Evolutionary conservation across 2,888 invertebrate species (phyloP), one percentile per base, ranked within the genome.

Genomic region (Lagria hirta): DNA sequence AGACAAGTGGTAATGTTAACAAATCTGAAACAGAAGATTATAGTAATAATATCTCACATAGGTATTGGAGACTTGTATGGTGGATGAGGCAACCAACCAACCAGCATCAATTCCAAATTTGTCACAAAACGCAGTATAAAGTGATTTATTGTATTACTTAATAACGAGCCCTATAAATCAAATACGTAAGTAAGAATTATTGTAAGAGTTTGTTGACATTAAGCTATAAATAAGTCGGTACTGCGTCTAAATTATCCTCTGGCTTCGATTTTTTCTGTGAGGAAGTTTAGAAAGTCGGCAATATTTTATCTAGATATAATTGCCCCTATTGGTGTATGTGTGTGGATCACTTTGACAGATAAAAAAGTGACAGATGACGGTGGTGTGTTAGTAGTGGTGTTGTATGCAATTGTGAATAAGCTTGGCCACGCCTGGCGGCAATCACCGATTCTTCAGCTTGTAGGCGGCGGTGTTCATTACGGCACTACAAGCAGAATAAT

Each of bases 381-480:
- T 45, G 2, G n/a, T 33, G 48, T 54, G n/a, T n/a, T n/a, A n/a
- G n/a, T n/a, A n/a, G n/a, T n/a, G n/a, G n/a, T n/a, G n/a, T n/a
- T n/a, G 47, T 51, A 37, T 51, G 55, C 52, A 47, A 57, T 57
- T 58, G 56, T 52, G 53, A 51, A 54, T 42, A n/a, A n/a, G n/a
- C n/a, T n/a, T 51, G 27, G 42, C 55, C 57, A 56, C 55, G 51
- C 57, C 58, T 42, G 45, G 46, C 53, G 49, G 51, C 52, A 49
- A 51, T 54, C 51, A 48, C 41, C 36, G 41, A 28, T 37, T 48
- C 50, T 53, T 52, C 55, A 56, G 43, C 47, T 56, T 53, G 57
- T 57, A 57, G 59, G 55, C 58, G 58, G 54, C 46, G 46, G 57
- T 55, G 55, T 60, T 61, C 61, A 61, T 62, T 62, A 61, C 58